A percentile compares a stretch with the other conserved stretches of the same genome.
phyloP scores from a whole-genome alignment of 2,888 invertebrate species.

The Scaptodrosophila latifasciaeformis region DNA sequence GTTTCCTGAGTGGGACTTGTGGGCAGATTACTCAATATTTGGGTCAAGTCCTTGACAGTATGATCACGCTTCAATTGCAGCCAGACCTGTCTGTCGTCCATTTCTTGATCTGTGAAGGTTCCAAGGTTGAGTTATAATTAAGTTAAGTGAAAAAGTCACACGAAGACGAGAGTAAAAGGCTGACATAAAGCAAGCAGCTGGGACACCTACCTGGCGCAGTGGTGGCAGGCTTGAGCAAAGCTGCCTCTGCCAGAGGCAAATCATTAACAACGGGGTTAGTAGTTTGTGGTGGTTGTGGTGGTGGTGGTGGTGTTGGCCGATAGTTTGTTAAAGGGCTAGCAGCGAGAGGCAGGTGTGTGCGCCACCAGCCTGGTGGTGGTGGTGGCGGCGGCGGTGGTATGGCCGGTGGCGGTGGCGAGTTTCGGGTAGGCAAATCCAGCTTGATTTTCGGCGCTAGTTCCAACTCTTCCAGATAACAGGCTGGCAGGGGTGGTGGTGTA shows the following conservation, averaged over 20 bases:
- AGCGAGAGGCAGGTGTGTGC: constrained; percentile 25
- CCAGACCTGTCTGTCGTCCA: constrained; percentile 79
- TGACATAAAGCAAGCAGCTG: neutral
- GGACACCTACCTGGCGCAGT: constrained; percentile 1
- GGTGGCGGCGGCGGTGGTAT: constrained; percentile 70
- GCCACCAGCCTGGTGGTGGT: constrained; percentile 66
- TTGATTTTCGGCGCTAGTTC: too few relatives aligned
- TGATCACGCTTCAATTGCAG: constrained; percentile 86
- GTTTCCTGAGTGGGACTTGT: constrained; percentile 77
- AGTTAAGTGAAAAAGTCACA: neutral
- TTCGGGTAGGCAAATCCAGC: neutral
- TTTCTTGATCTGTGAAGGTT: constrained; percentile 76
- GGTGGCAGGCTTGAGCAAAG: neutral
- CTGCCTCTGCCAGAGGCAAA: neutral
- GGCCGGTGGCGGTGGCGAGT: constrained; percentile 35
- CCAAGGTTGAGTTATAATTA: neutral
- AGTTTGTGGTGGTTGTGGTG: constrained; percentile 14
- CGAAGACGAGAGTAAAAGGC: neutral
- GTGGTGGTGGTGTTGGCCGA: constrained; percentile 14
- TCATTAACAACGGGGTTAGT: neutral
- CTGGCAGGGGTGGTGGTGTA: constrained; percentile 48
- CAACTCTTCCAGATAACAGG: too few relatives aligned
- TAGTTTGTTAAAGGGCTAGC: constrained; percentile 14
- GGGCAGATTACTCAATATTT: constrained; percentile 85
- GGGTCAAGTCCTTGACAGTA: constrained; percentile 91